Evolutionary conservation across 2,797 vertebrate genomes (phyloP).

Genomic region (Hydrophis major): DNA sequence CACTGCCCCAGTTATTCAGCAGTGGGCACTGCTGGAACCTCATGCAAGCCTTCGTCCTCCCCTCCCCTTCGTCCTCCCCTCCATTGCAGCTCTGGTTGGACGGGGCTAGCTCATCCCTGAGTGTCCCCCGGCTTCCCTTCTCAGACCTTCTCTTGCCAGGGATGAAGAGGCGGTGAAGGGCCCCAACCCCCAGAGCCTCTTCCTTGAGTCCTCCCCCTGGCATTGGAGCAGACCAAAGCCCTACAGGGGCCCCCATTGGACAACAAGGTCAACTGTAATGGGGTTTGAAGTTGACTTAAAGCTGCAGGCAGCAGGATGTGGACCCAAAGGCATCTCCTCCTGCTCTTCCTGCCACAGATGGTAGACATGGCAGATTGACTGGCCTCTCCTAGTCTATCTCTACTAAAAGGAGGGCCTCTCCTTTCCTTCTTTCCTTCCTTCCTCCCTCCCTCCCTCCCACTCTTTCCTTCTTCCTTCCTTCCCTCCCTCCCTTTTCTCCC

Average conservation of each 20-base stretch:
- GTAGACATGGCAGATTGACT: background rate
- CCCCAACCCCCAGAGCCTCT: background rate
- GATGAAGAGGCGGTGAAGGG: background rate
- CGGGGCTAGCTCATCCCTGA: accelerated
- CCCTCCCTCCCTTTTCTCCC: too few relatives aligned
- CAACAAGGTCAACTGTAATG: background rate
- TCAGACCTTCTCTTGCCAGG: background rate
- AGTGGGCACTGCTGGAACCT: background rate
- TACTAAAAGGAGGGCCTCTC: too few relatives aligned
- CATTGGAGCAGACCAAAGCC: background rate
- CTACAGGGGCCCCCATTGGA: background rate
- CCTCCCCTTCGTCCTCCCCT: background rate
- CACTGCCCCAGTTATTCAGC: background rate
- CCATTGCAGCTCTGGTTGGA: background rate
- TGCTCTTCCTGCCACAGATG: background rate
- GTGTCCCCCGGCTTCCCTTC: background rate
- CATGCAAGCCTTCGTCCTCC: background rate
- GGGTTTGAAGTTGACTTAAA: background rate
- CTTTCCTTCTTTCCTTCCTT: too few relatives aligned
- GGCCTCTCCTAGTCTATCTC: background rate
- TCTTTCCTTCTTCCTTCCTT: too few relatives aligned
- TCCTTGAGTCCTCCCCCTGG: background rate
- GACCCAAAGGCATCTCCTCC: background rate
- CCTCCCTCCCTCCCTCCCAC: too few relatives aligned
- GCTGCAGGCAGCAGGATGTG: background rate